Evolutionary conservation across 2,113 vertebrate species (phyloP).

Genomic region (Pygoscelis adeliae): DNA sequence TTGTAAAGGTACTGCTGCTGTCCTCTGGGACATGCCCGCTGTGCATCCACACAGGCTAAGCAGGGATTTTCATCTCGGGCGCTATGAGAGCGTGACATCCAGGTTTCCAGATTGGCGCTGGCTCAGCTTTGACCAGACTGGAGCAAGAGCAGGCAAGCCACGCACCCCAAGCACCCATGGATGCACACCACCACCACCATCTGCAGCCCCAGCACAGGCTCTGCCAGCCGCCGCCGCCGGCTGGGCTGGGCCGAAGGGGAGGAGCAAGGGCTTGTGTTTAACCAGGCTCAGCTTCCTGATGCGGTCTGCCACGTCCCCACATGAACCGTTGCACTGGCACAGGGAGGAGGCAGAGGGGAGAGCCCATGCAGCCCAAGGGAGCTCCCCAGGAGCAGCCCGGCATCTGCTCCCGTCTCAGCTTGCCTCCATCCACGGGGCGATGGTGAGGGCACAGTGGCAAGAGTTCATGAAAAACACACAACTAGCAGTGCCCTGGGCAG

Average conservation of each 20-base stretch:
- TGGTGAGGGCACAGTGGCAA: background rate
- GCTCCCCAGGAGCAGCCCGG: background rate
- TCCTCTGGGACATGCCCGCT: background rate
- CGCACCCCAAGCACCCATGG: accelerated
- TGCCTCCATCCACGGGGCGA: background rate
- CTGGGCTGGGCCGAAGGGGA: background rate
- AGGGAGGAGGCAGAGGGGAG: background rate
- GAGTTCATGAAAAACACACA: background rate
- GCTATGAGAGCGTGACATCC: accelerated
- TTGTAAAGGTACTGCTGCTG: background rate
- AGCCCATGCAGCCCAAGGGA: background rate
- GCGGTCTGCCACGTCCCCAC: background rate
- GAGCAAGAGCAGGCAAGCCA: background rate
- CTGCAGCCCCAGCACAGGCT: background rate
- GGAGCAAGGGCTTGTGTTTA: background rate
- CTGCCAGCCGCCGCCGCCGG: background rate
- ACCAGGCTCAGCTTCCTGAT: background rate
- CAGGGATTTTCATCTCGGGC: background rate
- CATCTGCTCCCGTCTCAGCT: background rate
- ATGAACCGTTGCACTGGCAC: background rate
- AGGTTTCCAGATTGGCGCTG: background rate
- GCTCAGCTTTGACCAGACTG: background rate
- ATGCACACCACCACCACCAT: accelerated
- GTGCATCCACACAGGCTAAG: background rate
- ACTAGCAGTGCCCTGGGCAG: background rate